Evolutionary conservation across 2,797 vertebrate species (phyloP), one percentile per base, ranked within the genome.

Genomic region (Strix occidentalis): DNA sequence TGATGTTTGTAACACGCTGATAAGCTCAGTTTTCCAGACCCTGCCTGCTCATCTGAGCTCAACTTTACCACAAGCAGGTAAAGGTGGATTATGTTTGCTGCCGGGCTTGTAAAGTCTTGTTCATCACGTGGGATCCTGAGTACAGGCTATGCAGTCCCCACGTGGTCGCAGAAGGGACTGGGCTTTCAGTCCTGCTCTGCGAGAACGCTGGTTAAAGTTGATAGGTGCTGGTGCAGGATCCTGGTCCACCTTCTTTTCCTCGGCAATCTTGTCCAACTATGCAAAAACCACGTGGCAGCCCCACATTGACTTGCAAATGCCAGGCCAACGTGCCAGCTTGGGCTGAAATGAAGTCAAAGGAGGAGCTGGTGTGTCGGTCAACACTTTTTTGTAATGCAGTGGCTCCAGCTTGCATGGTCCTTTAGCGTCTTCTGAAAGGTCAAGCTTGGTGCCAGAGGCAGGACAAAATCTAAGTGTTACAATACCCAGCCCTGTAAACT

Each of bases 251-350:
- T n/a, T 43, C 64, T 91, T 95, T 89, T 61, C 72, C 69, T 57
- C 11, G 23, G 37, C 28, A 68, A 0, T 58, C 66, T 64, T 56
- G 33, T 39, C 68, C 61, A 54, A 0, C 60, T 48, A 0, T 16
- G 20, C 61, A 61, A 51, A 75, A 74, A 4, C 17, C 54, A 41
- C 0, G 6, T 13, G 2, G 18, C 33, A 65, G 74, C 29, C n/a
- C 53, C 45, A n/a, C 35, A 5, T 4, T 31, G 64, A n/a, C 33
- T 75, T 54, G 53, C 51, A 53, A 21, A 46, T 9, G 8, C 23
- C 58, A 50, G 41, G 43, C 20, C 65, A 35, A 2, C 0, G 0
- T 7, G 23, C 21, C 0, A 0, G 45, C 66, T 53, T 20, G 61
- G 68, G 64, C 71, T 84, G 78, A 63, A 61, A 13, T 10, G 18